Percentiles rank a stretch among this genome's conserved stretches.
Conservation (phyloP, 2,797 vertebrate genomes). For the Sebastes cheni region DNA sequence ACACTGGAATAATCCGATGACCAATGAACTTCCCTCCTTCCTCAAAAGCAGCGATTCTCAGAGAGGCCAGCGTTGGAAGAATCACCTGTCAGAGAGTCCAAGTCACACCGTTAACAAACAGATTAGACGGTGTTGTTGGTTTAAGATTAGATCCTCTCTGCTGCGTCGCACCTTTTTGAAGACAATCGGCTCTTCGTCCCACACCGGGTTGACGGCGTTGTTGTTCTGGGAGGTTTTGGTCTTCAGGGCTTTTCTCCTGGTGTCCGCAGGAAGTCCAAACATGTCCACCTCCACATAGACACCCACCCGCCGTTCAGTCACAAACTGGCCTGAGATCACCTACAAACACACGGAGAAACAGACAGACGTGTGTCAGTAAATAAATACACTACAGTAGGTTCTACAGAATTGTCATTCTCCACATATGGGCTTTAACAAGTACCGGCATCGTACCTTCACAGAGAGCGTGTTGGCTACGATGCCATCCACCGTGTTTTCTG, state of each 20-base stretch:
- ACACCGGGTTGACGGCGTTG: conserved; percentile 93
- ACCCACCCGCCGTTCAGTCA: conserved; percentile 94
- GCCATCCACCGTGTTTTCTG: conserved; percentile 95
- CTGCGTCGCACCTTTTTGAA: conserved; percentile 91
- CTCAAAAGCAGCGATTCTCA: conserved; percentile 95
- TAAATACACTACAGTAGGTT: background rate
- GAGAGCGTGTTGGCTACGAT: conserved; percentile 98
- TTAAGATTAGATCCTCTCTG: background rate
- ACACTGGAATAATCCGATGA: conserved; percentile 94
- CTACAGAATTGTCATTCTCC: too few species aligned
- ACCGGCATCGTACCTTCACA: conserved; percentile 85
- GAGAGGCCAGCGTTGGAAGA: conserved; percentile 92
- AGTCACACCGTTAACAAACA: background rate
- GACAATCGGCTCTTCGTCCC: conserved; percentile 96
- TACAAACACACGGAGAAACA: conserved; percentile 40
- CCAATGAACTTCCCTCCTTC: conserved; percentile 97
- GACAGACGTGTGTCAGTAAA: background rate
- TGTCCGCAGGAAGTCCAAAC: conserved; percentile 96
- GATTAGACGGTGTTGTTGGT: background rate
- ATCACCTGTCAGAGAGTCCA: conserved; percentile 84
- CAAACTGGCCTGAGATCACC: conserved; percentile 97
- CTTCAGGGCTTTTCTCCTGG: conserved; percentile 93
- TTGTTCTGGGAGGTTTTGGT: conserved; percentile 98
- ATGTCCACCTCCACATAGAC: conserved; percentile 97
- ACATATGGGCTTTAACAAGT: background rate